These are phyloP conservation scores for Mormyrus iriodes DNA, from an alignment of 2,113 vertebrate genomes.

Conservation along the genomic window DNA sequence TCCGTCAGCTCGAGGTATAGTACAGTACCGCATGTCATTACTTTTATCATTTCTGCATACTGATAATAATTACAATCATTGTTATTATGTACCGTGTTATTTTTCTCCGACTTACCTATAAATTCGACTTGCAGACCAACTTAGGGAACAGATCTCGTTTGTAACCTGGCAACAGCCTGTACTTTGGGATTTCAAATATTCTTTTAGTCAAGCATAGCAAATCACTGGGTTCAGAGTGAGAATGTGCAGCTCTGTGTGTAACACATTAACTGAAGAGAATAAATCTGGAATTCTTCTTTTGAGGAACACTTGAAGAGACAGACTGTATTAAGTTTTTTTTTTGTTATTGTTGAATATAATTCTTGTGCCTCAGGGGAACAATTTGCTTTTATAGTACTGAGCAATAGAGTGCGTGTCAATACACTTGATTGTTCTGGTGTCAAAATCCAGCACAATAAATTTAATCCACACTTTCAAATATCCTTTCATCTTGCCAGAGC, in stretches of 20 bases:
- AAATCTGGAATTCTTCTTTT: background rate
- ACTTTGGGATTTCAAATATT: no score
- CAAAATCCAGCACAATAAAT: background rate
- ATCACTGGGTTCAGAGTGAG: background rate
- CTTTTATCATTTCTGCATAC: background rate
- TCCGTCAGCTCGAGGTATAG: background rate
- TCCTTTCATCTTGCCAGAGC: slow-evolving; percentile 6
- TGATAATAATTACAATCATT: background rate
- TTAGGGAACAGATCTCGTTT: background rate
- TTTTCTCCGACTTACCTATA: background rate
- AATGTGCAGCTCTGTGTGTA: background rate
- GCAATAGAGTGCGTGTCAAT: slow-evolving; percentile 5
- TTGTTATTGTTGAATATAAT: slow-evolving; percentile 6
- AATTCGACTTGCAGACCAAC: background rate
- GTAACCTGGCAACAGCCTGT: background rate
- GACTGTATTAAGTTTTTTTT: background rate
- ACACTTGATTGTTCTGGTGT: background rate
- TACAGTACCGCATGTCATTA: background rate
- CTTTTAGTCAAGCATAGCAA: background rate
- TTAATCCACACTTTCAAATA: background rate
- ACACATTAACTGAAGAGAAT: background rate
- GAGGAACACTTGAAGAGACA: background rate
- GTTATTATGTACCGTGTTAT: background rate
- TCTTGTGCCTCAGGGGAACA: background rate
- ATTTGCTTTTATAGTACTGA: background rate